These are phyloP conservation scores for Pachyuromys duprasi DNA, from an alignment of 2,797 vertebrate genomes.

Conservation along the genomic window DNA sequence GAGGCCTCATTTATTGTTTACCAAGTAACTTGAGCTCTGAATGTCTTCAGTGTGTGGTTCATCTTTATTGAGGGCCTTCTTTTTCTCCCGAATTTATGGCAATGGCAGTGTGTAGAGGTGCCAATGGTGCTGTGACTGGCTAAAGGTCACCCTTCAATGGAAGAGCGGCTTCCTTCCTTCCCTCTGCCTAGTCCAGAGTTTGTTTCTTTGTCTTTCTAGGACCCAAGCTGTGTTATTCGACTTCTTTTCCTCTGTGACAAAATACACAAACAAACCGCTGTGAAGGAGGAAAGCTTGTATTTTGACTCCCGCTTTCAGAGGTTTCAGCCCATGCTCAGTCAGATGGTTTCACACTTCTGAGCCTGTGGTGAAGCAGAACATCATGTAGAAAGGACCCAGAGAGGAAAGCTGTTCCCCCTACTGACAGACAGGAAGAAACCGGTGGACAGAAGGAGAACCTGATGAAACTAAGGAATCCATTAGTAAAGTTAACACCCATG, in stretches of 20 bases:
- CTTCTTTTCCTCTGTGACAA: background rate
- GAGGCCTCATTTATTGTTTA: slow-evolving; percentile 65
- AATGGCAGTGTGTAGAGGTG: background rate
- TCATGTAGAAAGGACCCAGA: background rate
- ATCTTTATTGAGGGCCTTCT: slow-evolving; percentile 29
- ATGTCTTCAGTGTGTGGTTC: slow-evolving; percentile 58
- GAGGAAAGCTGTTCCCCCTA: background rate
- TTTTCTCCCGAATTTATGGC: background rate
- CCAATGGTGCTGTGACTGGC: background rate
- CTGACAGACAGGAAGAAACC: background rate
- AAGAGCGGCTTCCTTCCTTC: background rate
- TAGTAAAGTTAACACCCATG: background rate
- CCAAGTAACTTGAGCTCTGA: slow-evolving; percentile 70
- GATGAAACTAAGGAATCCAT: no score
- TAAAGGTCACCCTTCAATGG: slow-evolving; percentile 37
- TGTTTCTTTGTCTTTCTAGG: background rate
- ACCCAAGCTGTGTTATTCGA: background rate
- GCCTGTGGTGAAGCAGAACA: background rate
- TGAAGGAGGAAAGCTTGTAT: background rate
- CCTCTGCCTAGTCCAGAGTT: background rate
- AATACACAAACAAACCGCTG: background rate
- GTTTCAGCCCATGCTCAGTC: background rate
- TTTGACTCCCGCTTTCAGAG: background rate
- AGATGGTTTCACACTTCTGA: background rate
- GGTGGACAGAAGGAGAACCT: background rate